Percentiles rank a stretch among this genome's conserved stretches.
Evolutionary conservation across 2,888 invertebrate genomes (phyloP).

Genomic region (Ctenicera cuprea): DNA sequence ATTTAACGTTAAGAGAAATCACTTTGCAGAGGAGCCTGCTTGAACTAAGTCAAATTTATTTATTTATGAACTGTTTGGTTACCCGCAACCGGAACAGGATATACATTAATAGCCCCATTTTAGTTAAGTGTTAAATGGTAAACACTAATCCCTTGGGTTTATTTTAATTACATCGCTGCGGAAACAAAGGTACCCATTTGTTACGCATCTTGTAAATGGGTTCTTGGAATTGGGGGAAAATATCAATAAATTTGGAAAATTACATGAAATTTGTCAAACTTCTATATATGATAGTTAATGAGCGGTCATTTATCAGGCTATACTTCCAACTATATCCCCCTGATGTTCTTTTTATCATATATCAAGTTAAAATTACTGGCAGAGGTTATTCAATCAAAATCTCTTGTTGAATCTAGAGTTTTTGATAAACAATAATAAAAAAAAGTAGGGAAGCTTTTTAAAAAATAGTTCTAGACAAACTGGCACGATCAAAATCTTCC

Average conservation of each 20-base stretch:
- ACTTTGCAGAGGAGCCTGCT: not conserved
- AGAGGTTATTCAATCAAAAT: not conserved
- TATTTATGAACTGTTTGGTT: conserved; percentile 16
- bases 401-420: not conserved
- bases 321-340: conserved; percentile 2
- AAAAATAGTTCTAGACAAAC: too few relatives aligned
- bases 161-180: too few relatives aligned
- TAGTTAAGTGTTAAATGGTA: conserved; percentile 3
- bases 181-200: too few relatives aligned
- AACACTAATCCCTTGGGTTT: not conserved
- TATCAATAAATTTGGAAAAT: conserved; percentile 1
- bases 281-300: not conserved
- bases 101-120: not conserved
- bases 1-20: not conserved
- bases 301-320: not conserved
- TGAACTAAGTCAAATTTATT: not conserved
- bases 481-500: too few relatives aligned
- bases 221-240: not conserved
- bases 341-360: conserved; percentile 3
- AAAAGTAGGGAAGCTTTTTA: too few relatives aligned
- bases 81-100: conserved; percentile 13
- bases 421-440: not conserved
- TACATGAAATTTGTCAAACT: not conserved
- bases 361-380: conserved; percentile 8
- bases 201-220: too few relatives aligned